Evolutionary conservation across 2,888 invertebrate genomes (phyloP).

Genomic region (Drosophila meridionalis): DNA sequence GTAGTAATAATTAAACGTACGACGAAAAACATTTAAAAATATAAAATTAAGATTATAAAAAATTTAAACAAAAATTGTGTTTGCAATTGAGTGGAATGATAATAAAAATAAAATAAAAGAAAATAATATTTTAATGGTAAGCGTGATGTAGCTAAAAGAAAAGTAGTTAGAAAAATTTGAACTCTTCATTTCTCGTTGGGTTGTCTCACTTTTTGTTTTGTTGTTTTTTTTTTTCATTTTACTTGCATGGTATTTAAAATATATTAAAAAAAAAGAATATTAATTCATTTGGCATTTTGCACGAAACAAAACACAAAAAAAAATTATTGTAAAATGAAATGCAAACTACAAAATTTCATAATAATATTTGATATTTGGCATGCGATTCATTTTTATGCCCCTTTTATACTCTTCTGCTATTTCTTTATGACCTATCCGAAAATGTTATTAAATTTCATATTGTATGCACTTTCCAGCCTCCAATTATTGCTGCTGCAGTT

Average conservation of each 20-base stretch:
- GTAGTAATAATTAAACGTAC: slow-evolving; percentile 42
- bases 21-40: slow-evolving; percentile 58
- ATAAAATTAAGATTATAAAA: slow-evolving; percentile 46
- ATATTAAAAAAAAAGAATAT: not conserved
- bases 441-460: slow-evolving; percentile 34
- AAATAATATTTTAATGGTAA: slow-evolving; percentile 45
- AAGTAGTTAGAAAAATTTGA: slow-evolving; percentile 23
- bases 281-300: slow-evolving; percentile 42
- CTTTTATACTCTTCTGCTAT: not conserved
- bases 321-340: slow-evolving; percentile 12
- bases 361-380: slow-evolving; percentile 52
- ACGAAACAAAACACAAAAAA: slow-evolving; percentile 38
- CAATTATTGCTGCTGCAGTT: slow-evolving; percentile 78
- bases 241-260: slow-evolving; percentile 54
- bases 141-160: slow-evolving; percentile 33
- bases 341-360: slow-evolving; percentile 37
- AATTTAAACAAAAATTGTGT: slow-evolving; percentile 25
- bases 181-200: slow-evolving; percentile 15
- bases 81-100: slow-evolving; percentile 40
- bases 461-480: slow-evolving; percentile 79
- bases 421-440: slow-evolving; percentile 4
- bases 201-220: slow-evolving; percentile 10
- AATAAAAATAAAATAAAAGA: slow-evolving; percentile 2
- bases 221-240: not conserved
- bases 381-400: slow-evolving; percentile 44